phyloP scores from a whole-genome alignment of 92 coral and sea anemone genomes.

The Porites divaricata region DNA sequence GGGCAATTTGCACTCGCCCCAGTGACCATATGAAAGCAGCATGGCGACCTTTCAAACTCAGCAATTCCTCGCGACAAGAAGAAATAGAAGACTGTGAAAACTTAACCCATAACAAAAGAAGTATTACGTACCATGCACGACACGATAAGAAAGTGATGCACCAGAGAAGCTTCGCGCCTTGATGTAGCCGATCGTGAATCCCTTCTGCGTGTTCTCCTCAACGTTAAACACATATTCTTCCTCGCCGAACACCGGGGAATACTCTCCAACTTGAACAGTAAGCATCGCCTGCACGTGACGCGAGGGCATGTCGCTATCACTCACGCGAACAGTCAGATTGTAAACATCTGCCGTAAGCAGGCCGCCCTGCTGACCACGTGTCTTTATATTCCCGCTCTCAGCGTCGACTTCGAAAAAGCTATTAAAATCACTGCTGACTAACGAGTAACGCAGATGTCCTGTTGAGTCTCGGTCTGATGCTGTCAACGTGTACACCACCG shows the following conservation, averaged over 20 bases:
- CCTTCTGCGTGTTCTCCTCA: conserved; percentile 81
- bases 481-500: conserved; percentile 65
- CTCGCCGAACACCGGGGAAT: conserved; percentile 72
- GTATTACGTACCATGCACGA: conserved; percentile 70
- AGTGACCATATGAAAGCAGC: too few relatives aligned
- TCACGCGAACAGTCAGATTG: conserved; percentile 80
- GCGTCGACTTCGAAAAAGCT: conserved; percentile 51
- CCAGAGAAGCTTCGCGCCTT: conserved; percentile 89
- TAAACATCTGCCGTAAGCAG: conserved; percentile 65
- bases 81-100: too few relatives aligned
- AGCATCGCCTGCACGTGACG: conserved; percentile 51
- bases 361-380: conserved; percentile 45
- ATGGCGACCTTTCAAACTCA: too few relatives aligned
- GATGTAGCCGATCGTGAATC: conserved; percentile 74
- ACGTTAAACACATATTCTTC: conserved; percentile 77
- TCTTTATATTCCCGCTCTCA: conserved; percentile 52
- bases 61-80: too few relatives aligned
- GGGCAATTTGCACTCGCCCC: too few relatives aligned
- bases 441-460: conserved; percentile 67
- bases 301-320: conserved; percentile 81
- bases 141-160: conserved; percentile 65
- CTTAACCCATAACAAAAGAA: neutral
- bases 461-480: conserved; percentile 87
- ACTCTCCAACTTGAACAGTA: conserved; percentile 73
- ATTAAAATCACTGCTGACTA: conserved; percentile 51